These are phyloP conservation scores for Isurus oxyrinchus DNA, from an alignment of 2,113 vertebrate species.

Conservation along the genomic window DNA sequence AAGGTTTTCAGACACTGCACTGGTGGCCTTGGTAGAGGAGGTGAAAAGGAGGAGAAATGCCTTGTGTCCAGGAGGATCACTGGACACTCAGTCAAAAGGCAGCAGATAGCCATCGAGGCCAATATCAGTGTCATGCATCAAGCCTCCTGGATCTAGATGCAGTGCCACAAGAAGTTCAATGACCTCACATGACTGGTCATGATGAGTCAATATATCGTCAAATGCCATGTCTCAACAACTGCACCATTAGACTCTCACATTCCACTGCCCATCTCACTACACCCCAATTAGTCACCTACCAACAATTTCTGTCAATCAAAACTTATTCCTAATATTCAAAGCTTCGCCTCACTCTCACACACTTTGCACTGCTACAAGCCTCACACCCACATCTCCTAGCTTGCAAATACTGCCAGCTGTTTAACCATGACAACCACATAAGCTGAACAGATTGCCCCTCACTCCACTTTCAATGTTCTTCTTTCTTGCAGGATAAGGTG, in stretches of 20 bases:
- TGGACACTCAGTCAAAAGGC: not conserved
- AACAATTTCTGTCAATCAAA: not conserved
- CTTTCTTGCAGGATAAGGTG: not conserved
- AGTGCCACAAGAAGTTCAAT: not conserved
- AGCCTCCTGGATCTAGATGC: not conserved
- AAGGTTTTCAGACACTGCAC: too few relatives aligned
- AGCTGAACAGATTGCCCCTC: too few relatives aligned
- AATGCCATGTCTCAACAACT: not conserved
- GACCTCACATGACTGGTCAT: not conserved
- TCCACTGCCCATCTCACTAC: not conserved
- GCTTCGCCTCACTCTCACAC: not conserved
- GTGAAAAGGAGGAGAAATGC: too few relatives aligned
- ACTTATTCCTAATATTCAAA: not conserved
- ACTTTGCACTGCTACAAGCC: not conserved
- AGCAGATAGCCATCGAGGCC: not conserved
- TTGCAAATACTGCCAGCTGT: not conserved
- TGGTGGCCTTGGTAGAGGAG: too few relatives aligned
- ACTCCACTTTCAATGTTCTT: not conserved
- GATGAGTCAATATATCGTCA: not conserved
- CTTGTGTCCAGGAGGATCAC: too few relatives aligned
- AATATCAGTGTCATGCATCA: not conserved
- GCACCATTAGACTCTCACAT: not conserved
- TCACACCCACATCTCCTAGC: not conserved
- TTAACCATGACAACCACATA: not conserved
- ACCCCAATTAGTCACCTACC: not conserved